Conservation (phyloP, 2,113 vertebrate species). For the Spilogale gracilis region DNA sequence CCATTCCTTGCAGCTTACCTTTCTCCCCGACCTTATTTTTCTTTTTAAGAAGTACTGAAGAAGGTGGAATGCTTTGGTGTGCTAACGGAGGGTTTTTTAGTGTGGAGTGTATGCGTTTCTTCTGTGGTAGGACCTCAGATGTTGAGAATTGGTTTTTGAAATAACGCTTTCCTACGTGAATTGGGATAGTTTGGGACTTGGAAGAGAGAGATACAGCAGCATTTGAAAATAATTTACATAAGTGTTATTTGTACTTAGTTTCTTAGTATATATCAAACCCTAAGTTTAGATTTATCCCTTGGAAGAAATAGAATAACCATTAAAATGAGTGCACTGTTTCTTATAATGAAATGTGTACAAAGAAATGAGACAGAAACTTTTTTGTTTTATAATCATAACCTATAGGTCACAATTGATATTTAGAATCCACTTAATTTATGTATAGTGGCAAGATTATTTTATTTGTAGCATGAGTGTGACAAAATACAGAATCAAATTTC, state of each 20-base stretch:
- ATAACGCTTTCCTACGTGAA: constrained; percentile 14
- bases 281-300: not conserved
- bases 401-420: not conserved
- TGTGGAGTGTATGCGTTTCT: not conserved
- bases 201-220: not conserved
- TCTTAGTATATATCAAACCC: not conserved
- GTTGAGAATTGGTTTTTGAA: not conserved
- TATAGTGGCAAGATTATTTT: not conserved
- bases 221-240: constrained; percentile 43
- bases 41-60: not conserved
- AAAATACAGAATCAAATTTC: not conserved
- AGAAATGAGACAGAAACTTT: not conserved
- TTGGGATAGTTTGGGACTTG: not conserved
- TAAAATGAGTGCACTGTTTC: not conserved
- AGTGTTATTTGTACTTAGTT: not conserved
- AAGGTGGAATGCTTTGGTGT: not conserved
- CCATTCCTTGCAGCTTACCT: not conserved
- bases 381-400: not conserved
- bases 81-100: not conserved
- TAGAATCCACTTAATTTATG: not conserved
- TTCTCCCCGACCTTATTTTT: not conserved
- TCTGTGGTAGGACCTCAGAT: not conserved
- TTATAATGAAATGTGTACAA: not conserved
- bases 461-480: not conserved
- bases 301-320: not conserved